These are phyloP conservation scores for Octodonta nipae DNA, from an alignment of 2,888 invertebrate genomes.

Conservation along the genomic window DNA sequence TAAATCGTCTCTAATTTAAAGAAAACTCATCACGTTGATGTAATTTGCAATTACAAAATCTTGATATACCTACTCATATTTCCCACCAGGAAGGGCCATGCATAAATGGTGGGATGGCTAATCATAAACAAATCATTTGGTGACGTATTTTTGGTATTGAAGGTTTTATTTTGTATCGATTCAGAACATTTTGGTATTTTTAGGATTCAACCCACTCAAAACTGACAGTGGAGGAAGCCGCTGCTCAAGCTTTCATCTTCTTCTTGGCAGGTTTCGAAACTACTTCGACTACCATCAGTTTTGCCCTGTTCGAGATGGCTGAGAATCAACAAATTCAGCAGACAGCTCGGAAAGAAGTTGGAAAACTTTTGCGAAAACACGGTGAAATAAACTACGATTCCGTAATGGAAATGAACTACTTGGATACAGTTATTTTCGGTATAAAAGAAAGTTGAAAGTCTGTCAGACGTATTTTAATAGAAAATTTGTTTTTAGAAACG, in stretches of 20 bases:
- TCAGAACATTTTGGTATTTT: too few relatives aligned
- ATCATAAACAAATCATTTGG: too few relatives aligned
- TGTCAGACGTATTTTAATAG: background rate
- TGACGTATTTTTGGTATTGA: too few relatives aligned
- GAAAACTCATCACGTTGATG: background rate
- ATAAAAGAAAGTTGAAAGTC: constrained; percentile 3
- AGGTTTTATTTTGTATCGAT: too few relatives aligned
- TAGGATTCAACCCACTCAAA: too few relatives aligned
- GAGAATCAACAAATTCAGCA: constrained; percentile 33
- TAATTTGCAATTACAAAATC: background rate
- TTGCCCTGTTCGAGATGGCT: constrained; percentile 36
- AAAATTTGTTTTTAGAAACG: constrained; percentile 41
- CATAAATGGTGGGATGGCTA: too few relatives aligned
- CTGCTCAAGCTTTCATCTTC: constrained; percentile 37
- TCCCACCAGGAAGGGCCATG: too few relatives aligned
- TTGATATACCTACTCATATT: too few relatives aligned
- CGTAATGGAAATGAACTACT: constrained; percentile 35
- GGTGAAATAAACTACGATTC: constrained; percentile 33
- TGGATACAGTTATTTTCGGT: constrained; percentile 36
- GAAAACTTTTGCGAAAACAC: constrained; percentile 25
- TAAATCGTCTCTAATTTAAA: too few relatives aligned
- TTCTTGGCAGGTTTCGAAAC: constrained; percentile 41
- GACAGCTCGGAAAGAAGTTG: constrained; percentile 33
- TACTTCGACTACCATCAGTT: constrained; percentile 37
- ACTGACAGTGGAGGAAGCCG: constrained; percentile 33